Percentiles rank a stretch among this genome's conserved stretches.
Evolutionary conservation across 35 echinoderm and acorn worm species (phyloP).

Genomic region (Acanthaster planci): DNA sequence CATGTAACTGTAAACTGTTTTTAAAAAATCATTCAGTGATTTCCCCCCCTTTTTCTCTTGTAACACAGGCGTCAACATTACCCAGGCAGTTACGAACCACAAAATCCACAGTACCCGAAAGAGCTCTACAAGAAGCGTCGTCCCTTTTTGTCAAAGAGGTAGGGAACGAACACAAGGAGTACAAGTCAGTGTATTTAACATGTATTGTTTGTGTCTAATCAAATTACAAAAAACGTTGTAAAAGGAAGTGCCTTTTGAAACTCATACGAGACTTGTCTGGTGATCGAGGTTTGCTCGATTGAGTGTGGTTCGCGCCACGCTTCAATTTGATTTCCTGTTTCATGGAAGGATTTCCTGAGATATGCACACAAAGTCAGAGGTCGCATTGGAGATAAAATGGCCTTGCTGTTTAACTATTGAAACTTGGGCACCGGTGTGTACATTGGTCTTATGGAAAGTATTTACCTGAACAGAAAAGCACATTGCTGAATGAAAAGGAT

Average conservation of each 20-base stretch:
- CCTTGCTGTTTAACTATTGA: too few relatives aligned
- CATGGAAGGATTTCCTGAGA: neutral
- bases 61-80: conserved; percentile 66
- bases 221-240: too few relatives aligned
- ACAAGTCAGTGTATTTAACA: too few relatives aligned
- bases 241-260: too few relatives aligned
- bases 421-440: neutral
- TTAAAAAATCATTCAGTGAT: neutral
- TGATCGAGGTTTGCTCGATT: too few relatives aligned
- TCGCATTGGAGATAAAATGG: neutral
- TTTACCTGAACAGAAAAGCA: neutral
- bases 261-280: too few relatives aligned
- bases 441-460: neutral
- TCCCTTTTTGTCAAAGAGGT: conserved; percentile 93
- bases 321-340: too few relatives aligned
- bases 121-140: conserved; percentile 65
- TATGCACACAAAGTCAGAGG: neutral
- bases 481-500: neutral
- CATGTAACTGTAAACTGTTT: neutral
- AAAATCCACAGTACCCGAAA: conserved; percentile 84
- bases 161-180: conserved; percentile 17
- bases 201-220: too few relatives aligned
- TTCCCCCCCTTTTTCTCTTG: neutral
- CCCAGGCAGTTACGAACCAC: conserved; percentile 70
- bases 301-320: neutral